Evolutionary conservation across 2,888 invertebrate species (phyloP).

Genomic region (Chrysopilus asiliformis): DNA sequence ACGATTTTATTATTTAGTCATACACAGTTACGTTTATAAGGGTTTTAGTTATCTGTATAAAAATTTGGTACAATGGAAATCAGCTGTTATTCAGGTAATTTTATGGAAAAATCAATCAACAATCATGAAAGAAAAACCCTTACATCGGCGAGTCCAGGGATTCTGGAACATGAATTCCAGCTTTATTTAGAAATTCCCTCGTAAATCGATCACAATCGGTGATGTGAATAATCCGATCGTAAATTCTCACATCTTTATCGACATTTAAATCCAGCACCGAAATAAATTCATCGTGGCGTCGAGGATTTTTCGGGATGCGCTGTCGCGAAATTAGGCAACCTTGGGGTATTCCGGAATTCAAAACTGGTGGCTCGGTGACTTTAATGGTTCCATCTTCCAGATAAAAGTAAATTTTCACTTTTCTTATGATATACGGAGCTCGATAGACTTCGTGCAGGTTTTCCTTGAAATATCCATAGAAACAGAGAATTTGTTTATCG

Average conservation of each 20-base stretch:
- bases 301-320: constrained; percentile 59
- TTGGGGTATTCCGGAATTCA: constrained; percentile 77
- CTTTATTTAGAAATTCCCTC: constrained; percentile 64
- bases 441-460: constrained; percentile 56
- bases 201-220: constrained; percentile 81
- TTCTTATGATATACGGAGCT: constrained; percentile 56
- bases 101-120: neutral
- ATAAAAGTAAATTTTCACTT: constrained; percentile 73
- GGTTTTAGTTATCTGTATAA: no score
- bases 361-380: constrained; percentile 65
- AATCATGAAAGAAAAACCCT: constrained; percentile 17
- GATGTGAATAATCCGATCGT: constrained; percentile 68
- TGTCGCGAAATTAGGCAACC: constrained; percentile 72
- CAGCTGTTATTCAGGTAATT: neutral
- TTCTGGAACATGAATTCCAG: constrained; percentile 73
- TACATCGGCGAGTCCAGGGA: constrained; percentile 43
- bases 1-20: neutral
- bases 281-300: constrained; percentile 62
- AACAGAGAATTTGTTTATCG: constrained; percentile 62
- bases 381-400: constrained; percentile 88
- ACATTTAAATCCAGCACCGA: constrained; percentile 80
- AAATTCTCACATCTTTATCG: constrained; percentile 64
- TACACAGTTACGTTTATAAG: no score
- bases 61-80: neutral
- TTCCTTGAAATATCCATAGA: constrained; percentile 33